A percentile compares a stretch with the other conserved stretches of the same genome.
Conservation (phyloP, 2,888 invertebrate species). For the Caenorhabditis angaria region DNA sequence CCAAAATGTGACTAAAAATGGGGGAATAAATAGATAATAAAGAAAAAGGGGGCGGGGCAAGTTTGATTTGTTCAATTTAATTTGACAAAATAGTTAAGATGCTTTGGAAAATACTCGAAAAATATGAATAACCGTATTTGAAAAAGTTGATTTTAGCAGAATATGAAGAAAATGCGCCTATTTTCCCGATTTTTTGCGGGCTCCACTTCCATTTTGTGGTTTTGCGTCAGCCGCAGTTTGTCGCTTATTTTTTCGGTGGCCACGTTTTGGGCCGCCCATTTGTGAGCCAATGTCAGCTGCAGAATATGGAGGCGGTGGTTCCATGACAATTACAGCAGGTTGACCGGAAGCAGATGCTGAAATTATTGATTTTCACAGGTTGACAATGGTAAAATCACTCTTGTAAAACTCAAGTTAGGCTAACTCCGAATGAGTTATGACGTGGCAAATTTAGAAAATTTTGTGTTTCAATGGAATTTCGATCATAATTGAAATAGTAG, state of each 20-base stretch:
- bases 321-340: conserved; percentile 58
- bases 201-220: neutral
- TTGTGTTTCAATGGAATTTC: too few species aligned
- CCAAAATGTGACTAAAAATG: neutral
- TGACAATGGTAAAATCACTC: too few species aligned
- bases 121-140: conserved; percentile 1
- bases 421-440: too few species aligned
- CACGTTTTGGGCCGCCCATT: conserved; percentile 58
- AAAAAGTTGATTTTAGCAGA: neutral
- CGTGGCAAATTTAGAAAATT: too few species aligned
- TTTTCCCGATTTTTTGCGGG: neutral
- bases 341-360: conserved; percentile 9
- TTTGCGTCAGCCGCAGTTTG: conserved; percentile 53
- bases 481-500: too few species aligned
- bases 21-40: neutral
- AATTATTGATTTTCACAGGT: conserved; percentile 3
- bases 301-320: conserved; percentile 61
- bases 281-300: conserved; percentile 52
- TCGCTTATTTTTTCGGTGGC: conserved; percentile 60
- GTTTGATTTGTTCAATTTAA: neutral
- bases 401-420: too few species aligned
- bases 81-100: too few species aligned
- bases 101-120: conserved; percentile 9
- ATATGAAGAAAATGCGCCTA: neutral
- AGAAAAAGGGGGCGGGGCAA: neutral